These are phyloP conservation scores for Platycheirus albimanus DNA, from an alignment of 2,888 invertebrate species.

Conservation along the genomic window DNA sequence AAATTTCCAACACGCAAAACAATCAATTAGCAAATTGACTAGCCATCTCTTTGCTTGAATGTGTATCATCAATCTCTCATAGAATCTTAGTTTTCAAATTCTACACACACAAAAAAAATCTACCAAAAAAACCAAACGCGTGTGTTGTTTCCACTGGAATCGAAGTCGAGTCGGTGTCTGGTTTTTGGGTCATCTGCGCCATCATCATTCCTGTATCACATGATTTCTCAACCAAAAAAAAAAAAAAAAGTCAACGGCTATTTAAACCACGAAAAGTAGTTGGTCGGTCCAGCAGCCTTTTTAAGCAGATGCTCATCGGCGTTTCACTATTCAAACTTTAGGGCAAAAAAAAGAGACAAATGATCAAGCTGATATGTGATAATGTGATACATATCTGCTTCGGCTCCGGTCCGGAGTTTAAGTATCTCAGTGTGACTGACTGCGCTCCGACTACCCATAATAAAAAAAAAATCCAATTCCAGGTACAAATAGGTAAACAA, in stretches of 20 bases:
- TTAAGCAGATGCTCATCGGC: slow-evolving; percentile 2
- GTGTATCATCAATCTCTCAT: too few relatives aligned
- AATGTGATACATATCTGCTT: slow-evolving; percentile 6
- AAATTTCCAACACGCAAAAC: too few relatives aligned
- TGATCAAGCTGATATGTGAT: slow-evolving; percentile 8
- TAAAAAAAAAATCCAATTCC: slow-evolving; percentile 6
- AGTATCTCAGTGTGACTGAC: neutral
- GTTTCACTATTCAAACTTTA: neutral
- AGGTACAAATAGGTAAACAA: slow-evolving; percentile 6
- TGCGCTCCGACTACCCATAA: neutral
- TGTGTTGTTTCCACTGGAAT: neutral
- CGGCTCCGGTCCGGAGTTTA: neutral
- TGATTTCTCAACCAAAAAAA: too few relatives aligned
- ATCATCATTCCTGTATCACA: neutral
- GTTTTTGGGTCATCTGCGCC: slow-evolving; percentile 17
- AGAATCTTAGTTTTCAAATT: too few relatives aligned
- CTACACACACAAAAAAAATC: neutral
- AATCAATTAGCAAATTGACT: too few relatives aligned
- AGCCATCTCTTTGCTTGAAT: too few relatives aligned
- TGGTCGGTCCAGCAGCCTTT: neutral
- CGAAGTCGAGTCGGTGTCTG: neutral
- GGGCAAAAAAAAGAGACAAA: neutral
- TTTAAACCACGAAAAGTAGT: neutral
- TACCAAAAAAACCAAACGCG: neutral
- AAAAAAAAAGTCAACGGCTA: neutral